Evolutionary conservation across 2,113 vertebrate genomes (phyloP), one percentile per base, ranked within the genome.

Genomic region (Colistium nudipinnis): DNA sequence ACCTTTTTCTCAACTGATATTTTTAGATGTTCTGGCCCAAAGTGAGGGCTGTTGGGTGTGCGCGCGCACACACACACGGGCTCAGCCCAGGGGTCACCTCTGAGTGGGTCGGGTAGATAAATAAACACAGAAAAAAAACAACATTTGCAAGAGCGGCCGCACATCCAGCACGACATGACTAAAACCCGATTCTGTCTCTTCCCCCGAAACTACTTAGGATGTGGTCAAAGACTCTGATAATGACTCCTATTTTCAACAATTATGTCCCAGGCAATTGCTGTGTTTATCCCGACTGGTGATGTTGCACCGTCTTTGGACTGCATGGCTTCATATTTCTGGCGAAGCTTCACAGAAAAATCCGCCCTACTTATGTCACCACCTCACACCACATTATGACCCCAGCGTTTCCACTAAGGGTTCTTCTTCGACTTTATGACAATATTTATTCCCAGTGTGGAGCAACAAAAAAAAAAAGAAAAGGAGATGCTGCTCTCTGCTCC

Each of bases 91-190:
- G 86, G 86, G 81, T 90, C 85, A 89, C 62, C 74, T 76, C 84
- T 83, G 88, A 90, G 90, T 88, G 82, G 87, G 86, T 69, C 30
- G 79, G 81, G 73, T 70, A 74, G 83, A 77, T 87, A 91, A 90
- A 89, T 84, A 89, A 87, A 90, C 65, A 90, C 27, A 1, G 76
- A 74, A 74, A 84, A 89, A 89, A 86, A 61, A n/a, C 84, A 88
- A 88, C 86, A 86, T 84, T 85, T 86, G 47, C 74, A 63, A 48
- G 86, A 87, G 80, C 31, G 70, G 85, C 81, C 62, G 63, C 36
- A 54, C 82, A 84, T 90, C 87, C 85, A 76, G 80, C 60, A 69
- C 19, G 13, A 35, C 35, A 73, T 25, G n/a, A 45, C 67, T 83
- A 63, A 51, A 63, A 48, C 60, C 68, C 7, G 47, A 43, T 62